Base-by-base conservation (phyloP, 2,888 invertebrate species). In the Ditula angustiorana region DNA sequence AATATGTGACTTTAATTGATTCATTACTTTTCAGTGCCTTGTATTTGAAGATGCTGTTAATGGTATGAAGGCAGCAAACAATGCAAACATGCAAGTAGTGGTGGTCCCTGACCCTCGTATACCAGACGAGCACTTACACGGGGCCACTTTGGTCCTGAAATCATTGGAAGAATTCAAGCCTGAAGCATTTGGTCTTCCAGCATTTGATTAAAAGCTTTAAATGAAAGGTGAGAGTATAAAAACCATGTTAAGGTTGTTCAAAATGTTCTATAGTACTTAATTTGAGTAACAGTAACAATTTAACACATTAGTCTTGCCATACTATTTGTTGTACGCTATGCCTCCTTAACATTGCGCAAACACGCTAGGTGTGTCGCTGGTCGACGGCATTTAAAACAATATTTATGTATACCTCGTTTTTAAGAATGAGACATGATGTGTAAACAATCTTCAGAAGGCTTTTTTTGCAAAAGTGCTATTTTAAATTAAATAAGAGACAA, bases 41-140 rank as follows among this genome's bases (percentile, higher is more conserved):
- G 98, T 98, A 0, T 96, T 98, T 85, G 98, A 98, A 92, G 98
- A 98, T 90, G 96, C 98, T 2, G 96, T 96, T 0, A 98, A 97
- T 85, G 98, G 99, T 0, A 95, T 98, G 0, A 92, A 94, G 71
- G 97, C 97, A 10, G 98, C 96, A 0, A 81, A 93, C 35, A 94
- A 94, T 23, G 98, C 98, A 8, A 96, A 96, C 11, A 98, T 98
- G 98, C 97, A 96, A 85, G 95, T 95, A 4, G 95, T 97, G 0
- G 96, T 96, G 93, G 95, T 97, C 3, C 97, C 97, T 0, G 96
- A 97, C 78, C 87, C 87, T 24, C 83, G 88, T 24, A 82, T 92
- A 13, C 82, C 87, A 10, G 65, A 64, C 4, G 72, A 79, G 5
- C 66, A 81, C 33, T 72, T 88, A 8, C 71, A 74, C 10, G 77